Base-by-base conservation (phyloP, 2,888 invertebrate genomes). In the Isoperla grammatica region DNA sequence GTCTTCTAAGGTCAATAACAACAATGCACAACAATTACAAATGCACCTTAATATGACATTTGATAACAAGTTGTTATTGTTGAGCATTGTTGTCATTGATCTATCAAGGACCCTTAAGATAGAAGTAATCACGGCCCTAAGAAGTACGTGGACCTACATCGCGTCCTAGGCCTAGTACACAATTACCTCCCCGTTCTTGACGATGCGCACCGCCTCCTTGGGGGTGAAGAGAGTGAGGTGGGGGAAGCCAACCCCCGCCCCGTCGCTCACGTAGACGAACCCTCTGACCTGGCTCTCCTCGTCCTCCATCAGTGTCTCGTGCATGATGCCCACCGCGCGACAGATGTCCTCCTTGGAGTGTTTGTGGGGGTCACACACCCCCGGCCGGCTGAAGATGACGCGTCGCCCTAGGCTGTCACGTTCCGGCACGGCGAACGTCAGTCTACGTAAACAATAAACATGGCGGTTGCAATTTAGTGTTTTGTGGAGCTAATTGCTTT, bases 161-260 rank as follows among this genome's bases (percentile, higher is more conserved):
- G n/a, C n/a, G n/a, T n/a, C n/a, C n/a, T n/a, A n/a, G n/a, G n/a
- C n/a, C n/a, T n/a, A n/a, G n/a, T n/a, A n/a, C n/a, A n/a, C n/a
- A n/a, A n/a, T n/a, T 70, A 87, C 88, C 82, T 89, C 88, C 70
- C 87, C 87, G 71, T 89, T 88, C 73, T 88, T 88, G 3, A 87
- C 88, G 65, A 89, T 88, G 67, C 88, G 80, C 17, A 88, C 86
- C 37, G 88, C 87, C 66, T 73, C 69, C 65, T 70, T 71, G n/a
- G 74, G 74, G 48, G 73, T 73, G 69, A 73, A 74, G 1, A 74
- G 66, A 2, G 72, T 71, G 39, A 74, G 65, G 62, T 72, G 70
- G 23, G 72, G 71, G 42, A 73, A 70, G 1, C 71, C 68, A 23
- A 74, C 72, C 22, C 72, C 72, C 13, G 68, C 68, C n/a, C 72